A percentile compares a stretch with the other conserved stretches of the same genome.
Conservation (phyloP, 2,113 vertebrate species). For the Sylvilagus bachmani region DNA sequence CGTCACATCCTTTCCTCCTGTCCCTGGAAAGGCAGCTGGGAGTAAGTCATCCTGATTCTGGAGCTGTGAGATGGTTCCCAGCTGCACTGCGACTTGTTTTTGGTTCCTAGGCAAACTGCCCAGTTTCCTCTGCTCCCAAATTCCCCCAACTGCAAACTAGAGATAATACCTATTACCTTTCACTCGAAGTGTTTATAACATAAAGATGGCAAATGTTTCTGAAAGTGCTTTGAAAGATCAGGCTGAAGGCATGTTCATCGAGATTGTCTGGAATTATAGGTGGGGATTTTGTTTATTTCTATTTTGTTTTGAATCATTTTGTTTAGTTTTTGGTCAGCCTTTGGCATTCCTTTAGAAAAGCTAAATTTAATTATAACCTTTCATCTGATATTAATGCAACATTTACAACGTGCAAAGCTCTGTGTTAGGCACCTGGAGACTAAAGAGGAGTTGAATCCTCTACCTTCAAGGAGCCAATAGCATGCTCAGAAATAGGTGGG, state of each 20-base stretch:
- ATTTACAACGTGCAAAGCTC: not conserved
- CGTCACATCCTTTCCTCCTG: conserved; percentile 58
- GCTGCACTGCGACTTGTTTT: conserved; percentile 53
- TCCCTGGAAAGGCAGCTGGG: conserved; percentile 51
- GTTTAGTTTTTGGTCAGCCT: conserved; percentile 37
- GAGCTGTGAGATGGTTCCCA: conserved; percentile 36
- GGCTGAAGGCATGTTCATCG: not conserved
- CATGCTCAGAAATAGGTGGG: not conserved
- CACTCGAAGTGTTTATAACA: conserved; percentile 31
- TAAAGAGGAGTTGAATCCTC: not conserved
- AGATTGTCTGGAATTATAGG: not conserved
- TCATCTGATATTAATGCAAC: not conserved
- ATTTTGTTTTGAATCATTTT: not conserved
- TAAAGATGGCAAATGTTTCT: conserved; percentile 36
- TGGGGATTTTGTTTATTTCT: not conserved
- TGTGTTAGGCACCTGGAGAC: not conserved
- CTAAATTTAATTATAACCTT: conserved; percentile 5
- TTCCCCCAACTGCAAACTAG: conserved; percentile 66
- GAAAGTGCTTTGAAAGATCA: not conserved
- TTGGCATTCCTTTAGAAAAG: conserved; percentile 37
- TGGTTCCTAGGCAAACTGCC: conserved; percentile 72
- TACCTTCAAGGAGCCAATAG: not conserved
- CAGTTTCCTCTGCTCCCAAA: conserved; percentile 69
- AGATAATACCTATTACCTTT: conserved; percentile 73
- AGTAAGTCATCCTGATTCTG: conserved; percentile 52